phyloP scores from a whole-genome alignment of 1,140 invertebrate species.

The Paraescarpia echinospica region DNA sequence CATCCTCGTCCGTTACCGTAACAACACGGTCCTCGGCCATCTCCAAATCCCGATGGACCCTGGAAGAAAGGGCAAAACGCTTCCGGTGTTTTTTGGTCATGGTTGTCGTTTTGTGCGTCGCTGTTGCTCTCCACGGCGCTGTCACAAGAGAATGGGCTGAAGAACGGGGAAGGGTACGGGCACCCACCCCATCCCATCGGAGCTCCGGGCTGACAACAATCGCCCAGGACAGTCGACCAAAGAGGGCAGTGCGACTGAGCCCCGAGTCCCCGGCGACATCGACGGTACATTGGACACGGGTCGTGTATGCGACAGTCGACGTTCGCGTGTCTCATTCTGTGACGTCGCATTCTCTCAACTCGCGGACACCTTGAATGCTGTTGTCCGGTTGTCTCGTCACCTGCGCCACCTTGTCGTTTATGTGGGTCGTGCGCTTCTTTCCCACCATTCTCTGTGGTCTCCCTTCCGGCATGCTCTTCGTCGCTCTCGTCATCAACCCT shows the following conservation, averaged over 20 bases:
- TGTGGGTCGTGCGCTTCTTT: background rate
- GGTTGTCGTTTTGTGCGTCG: background rate
- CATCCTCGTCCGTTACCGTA: background rate
- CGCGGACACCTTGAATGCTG: background rate
- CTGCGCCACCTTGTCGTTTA: background rate
- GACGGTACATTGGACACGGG: background rate
- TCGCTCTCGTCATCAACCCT: background rate
- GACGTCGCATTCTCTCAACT: background rate
- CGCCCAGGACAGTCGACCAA: background rate
- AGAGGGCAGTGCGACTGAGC: background rate
- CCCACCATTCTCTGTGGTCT: background rate
- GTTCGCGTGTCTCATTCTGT: background rate
- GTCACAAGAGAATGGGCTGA: background rate
- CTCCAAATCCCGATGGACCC: background rate
- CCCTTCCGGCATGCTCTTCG: background rate
- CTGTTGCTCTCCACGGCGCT: background rate
- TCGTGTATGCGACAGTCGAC: background rate
- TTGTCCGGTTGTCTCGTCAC: background rate
- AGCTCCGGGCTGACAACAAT: background rate
- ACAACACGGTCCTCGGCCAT: background rate
- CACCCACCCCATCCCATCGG: background rate
- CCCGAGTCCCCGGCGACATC: background rate
- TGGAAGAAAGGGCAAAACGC: background rate
- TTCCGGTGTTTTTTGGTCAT: background rate
- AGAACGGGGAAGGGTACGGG: background rate